Percentiles rank a stretch among this genome's conserved stretches.
Conservation (phyloP, 2,113 vertebrate genomes). For the human (Homo sapiens) region GRCh38 chr15:36553001-36553500, state of each 20-base stretch:
- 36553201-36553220: background rate
- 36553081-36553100: background rate
- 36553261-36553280: background rate
- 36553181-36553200: background rate
- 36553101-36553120: background rate
- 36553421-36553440: background rate
- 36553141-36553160: background rate
- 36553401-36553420: background rate
- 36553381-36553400: background rate
- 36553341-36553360: background rate
- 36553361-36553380: background rate
- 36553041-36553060: background rate
- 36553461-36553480: background rate
- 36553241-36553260: background rate
- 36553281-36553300: background rate
- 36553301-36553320: background rate
- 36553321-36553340: background rate
- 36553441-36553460: background rate
- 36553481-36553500: background rate
- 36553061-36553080: background rate
- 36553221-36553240: background rate
- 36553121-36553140: background rate
- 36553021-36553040: background rate
- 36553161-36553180: background rate
- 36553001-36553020: background rate